These are phyloP conservation scores for Podarcis lilfordi DNA, from an alignment of 2,797 vertebrate species.

Conservation along the genomic window DNA sequence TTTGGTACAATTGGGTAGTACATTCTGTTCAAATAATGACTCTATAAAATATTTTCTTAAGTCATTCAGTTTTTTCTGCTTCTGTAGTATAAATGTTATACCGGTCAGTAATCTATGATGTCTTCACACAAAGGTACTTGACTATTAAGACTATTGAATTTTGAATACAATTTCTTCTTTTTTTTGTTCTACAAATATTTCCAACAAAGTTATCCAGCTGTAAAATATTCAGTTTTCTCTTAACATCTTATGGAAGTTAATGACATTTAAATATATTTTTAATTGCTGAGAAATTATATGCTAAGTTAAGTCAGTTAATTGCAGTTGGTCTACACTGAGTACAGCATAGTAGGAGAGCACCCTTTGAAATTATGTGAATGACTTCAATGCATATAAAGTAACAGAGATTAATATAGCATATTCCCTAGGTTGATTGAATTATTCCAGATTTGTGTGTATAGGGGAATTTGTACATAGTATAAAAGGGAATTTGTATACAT, in stretches of 20 bases:
- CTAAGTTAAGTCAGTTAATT: neutral
- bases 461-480: neutral
- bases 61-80: neutral
- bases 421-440: neutral
- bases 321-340: too few species aligned
- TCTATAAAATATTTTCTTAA: neutral
- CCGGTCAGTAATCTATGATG: neutral
- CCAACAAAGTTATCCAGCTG: neutral
- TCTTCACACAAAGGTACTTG: neutral
- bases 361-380: neutral
- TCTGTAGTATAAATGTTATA: neutral
- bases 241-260: neutral
- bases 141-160: neutral
- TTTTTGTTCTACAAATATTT: neutral
- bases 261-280: neutral
- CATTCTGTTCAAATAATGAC: neutral
- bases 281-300: neutral
- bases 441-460: neutral
- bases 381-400: neutral
- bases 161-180: neutral
- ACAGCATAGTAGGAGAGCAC: too few species aligned
- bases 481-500: neutral
- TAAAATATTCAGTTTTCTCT: neutral
- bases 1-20: neutral
- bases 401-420: neutral